These are phyloP conservation scores for Molothrus aeneus DNA, from an alignment of 2,797 vertebrate genomes.

Conservation along the genomic window DNA sequence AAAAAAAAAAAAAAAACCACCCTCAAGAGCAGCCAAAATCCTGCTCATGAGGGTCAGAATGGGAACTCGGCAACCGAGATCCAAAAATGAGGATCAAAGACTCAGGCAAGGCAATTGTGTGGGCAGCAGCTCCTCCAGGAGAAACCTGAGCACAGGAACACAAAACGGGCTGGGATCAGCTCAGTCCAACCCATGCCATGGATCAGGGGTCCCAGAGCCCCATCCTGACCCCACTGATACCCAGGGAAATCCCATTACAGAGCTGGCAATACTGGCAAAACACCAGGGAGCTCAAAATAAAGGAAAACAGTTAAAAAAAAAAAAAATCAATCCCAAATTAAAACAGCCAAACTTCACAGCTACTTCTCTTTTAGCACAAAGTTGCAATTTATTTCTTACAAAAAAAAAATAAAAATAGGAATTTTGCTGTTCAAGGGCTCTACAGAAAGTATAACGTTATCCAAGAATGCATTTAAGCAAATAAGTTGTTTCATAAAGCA, in stretches of 20 bases:
- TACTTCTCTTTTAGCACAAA: neutral
- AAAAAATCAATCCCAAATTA: neutral
- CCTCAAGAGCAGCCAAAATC: neutral
- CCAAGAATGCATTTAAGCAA: neutral
- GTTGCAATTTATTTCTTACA: neutral
- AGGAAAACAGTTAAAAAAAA: neutral
- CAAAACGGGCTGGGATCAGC: fast-evolving
- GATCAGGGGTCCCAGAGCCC: fast-evolving
- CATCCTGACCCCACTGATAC: neutral
- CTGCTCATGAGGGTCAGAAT: neutral
- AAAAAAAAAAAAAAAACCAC: neutral
- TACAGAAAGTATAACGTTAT: neutral
- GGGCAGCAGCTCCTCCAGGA: neutral
- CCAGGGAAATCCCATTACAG: neutral
- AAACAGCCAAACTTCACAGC: neutral
- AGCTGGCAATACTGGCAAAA: neutral
- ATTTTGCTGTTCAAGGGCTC: neutral
- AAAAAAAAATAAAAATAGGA: fast-evolving
- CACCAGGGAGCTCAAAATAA: neutral
- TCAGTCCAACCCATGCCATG: fast-evolving
- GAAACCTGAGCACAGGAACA: neutral
- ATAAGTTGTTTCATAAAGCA: neutral
- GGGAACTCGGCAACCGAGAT: neutral
- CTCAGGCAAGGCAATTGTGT: fast-evolving
- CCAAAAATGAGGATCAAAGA: neutral